phyloP scores from a whole-genome alignment of 2,888 invertebrate species.

The Macrosoma leucophasiata region DNA sequence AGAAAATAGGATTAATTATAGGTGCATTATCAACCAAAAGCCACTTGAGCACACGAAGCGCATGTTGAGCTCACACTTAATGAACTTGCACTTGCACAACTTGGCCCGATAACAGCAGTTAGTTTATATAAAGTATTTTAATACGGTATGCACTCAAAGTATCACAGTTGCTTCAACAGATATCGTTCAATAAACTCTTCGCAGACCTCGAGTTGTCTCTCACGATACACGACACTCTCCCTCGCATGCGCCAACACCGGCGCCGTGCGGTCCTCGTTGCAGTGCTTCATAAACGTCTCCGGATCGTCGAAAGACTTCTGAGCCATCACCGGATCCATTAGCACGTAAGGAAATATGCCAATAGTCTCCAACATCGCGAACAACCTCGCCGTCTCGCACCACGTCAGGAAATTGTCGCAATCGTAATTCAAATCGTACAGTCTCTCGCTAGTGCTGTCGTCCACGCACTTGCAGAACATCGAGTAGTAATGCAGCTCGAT shows the following conservation, averaged over 20 bases:
- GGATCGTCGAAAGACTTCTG: conserved; percentile 31
- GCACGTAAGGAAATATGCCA: conserved; percentile 32
- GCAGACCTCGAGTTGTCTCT: conserved; percentile 37
- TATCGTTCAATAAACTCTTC: conserved; percentile 51
- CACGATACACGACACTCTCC: conserved; percentile 28
- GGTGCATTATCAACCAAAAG: no score
- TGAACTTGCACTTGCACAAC: neutral
- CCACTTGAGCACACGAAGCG: conserved; percentile 1
- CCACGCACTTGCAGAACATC: conserved; percentile 34
- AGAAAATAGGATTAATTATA: no score
- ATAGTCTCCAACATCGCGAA: conserved; percentile 25
- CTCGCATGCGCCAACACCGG: conserved; percentile 32
- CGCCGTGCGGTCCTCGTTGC: conserved; percentile 27
- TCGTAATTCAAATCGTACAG: conserved; percentile 30
- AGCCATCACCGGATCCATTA: conserved; percentile 34
- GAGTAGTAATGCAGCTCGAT: conserved; percentile 41
- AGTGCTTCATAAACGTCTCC: conserved; percentile 24
- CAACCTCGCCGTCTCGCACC: conserved; percentile 26
- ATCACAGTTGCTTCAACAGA: conserved; percentile 16
- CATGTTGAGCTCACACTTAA: neutral
- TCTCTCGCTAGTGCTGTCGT: conserved; percentile 32
- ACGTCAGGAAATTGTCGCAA: conserved; percentile 17
- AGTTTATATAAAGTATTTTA: neutral
- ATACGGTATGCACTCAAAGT: conserved; percentile 1
- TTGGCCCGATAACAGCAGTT: conserved; percentile 1